Evolutionary conservation across 1,140 invertebrate genomes (phyloP).

Genomic region (Ostrea edulis): DNA sequence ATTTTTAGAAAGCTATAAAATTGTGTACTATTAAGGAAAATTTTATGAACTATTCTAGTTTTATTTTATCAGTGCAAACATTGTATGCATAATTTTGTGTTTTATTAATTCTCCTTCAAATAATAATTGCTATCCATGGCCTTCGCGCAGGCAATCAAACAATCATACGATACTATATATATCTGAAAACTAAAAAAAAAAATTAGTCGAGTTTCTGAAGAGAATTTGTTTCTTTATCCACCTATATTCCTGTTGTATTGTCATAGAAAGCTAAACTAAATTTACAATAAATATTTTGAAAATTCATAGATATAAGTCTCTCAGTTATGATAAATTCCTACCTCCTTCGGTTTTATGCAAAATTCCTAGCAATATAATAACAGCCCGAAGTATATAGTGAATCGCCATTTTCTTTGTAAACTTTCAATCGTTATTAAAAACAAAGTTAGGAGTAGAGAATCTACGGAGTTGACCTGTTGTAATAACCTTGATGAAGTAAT

Average conservation of each 20-base stretch:
- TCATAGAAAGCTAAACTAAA: too few relatives aligned
- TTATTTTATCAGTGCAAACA: background rate
- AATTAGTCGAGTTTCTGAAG: too few relatives aligned
- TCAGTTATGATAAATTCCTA: background rate
- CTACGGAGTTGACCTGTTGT: background rate
- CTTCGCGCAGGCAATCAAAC: too few relatives aligned
- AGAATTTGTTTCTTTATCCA: too few relatives aligned
- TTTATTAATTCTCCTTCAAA: too few relatives aligned
- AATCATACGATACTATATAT: too few relatives aligned
- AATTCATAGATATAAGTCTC: background rate
- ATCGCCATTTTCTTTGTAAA: background rate
- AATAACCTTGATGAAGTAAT: background rate
- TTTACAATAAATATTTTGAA: too few relatives aligned
- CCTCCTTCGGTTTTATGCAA: background rate
- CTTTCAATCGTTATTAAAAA: background rate
- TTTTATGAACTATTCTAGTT: background rate
- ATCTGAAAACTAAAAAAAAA: too few relatives aligned
- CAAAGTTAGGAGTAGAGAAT: background rate
- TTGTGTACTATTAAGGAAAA: background rate
- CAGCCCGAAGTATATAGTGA: background rate
- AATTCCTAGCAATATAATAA: background rate
- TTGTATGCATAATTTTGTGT: background rate
- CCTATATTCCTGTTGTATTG: too few relatives aligned
- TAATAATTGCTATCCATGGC: too few relatives aligned
- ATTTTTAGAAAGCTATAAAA: constrained; percentile 4